Conservation (phyloP, 2,888 invertebrate genomes). For the Stenoptilia bipunctidactyla region DNA sequence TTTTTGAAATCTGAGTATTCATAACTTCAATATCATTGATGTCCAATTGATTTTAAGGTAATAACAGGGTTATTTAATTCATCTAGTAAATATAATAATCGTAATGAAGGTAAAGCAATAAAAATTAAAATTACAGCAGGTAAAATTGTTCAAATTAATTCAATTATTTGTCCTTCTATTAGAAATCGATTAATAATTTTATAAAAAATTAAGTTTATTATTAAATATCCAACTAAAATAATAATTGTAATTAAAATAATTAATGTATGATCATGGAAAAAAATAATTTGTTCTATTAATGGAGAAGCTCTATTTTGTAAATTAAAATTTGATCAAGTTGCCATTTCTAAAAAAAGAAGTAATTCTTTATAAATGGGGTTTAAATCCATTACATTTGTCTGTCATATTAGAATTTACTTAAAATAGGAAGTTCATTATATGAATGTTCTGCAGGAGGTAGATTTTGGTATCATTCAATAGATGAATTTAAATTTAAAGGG, state of each 20-base stretch:
- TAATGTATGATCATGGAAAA: conserved; percentile 74
- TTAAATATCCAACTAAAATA: conserved; percentile 69
- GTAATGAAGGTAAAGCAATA: conserved; percentile 74
- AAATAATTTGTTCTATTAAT: conserved; percentile 76
- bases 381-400: conserved; percentile 73
- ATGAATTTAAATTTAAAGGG: conserved; percentile 58
- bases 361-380: conserved; percentile 75
- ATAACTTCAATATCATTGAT: conserved; percentile 78
- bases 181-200: conserved; percentile 68
- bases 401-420: conserved; percentile 75
- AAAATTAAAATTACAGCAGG: conserved; percentile 74
- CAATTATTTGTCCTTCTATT: conserved; percentile 72
- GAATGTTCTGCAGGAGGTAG: conserved; percentile 71
- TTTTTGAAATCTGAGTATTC: conserved; percentile 74
- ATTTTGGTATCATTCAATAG: conserved; percentile 75
- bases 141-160: conserved; percentile 75
- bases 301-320: conserved; percentile 74
- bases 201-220: conserved; percentile 68
- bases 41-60: conserved; percentile 74
- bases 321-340: conserved; percentile 69
- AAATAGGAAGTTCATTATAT: conserved; percentile 69
- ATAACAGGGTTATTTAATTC: conserved; percentile 72
- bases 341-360: conserved; percentile 73
- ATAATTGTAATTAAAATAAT: conserved; percentile 75
- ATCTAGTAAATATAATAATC: conserved; percentile 72